Percentiles rank a stretch among this genome's conserved stretches.
Evolutionary conservation across 1,140 invertebrate species (phyloP).

Genomic region (Heliconius eleuchia): DNA sequence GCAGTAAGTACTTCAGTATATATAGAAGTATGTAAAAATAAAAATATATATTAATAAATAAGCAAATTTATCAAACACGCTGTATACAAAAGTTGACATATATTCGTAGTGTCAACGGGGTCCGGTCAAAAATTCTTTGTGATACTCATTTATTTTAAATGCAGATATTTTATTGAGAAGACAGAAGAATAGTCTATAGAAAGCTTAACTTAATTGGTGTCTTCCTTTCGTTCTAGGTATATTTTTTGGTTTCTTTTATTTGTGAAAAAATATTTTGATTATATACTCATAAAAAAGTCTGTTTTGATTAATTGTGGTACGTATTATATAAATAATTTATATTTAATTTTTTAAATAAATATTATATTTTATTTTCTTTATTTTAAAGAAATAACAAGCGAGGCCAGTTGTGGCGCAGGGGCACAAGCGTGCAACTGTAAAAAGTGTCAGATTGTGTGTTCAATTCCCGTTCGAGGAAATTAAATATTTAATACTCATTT

Average conservation of each 20-base stretch:
- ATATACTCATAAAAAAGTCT: too few relatives aligned
- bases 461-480: too few relatives aligned
- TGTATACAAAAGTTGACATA: slow-evolving; percentile 57
- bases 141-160: slow-evolving; percentile 53
- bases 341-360: too few relatives aligned
- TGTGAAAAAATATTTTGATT: background rate
- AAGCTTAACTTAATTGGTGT: slow-evolving; percentile 47
- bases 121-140: slow-evolving; percentile 59
- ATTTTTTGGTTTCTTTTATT: background rate
- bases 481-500: too few relatives aligned
- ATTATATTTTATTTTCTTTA: too few relatives aligned
- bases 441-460: too few relatives aligned
- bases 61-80: slow-evolving; percentile 35
- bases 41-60: background rate
- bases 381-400: too few relatives aligned
- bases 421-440: too few relatives aligned
- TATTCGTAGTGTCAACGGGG: slow-evolving; percentile 55
- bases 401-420: too few relatives aligned
- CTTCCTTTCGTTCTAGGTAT: background rate
- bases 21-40: background rate
- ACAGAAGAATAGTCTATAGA: slow-evolving; percentile 57
- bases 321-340: too few relatives aligned
- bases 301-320: too few relatives aligned
- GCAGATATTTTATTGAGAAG: slow-evolving; percentile 58
- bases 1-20: too few relatives aligned